Conservation (phyloP, 2,797 vertebrate species). For the Chlorospingus semifuscus region DNA sequence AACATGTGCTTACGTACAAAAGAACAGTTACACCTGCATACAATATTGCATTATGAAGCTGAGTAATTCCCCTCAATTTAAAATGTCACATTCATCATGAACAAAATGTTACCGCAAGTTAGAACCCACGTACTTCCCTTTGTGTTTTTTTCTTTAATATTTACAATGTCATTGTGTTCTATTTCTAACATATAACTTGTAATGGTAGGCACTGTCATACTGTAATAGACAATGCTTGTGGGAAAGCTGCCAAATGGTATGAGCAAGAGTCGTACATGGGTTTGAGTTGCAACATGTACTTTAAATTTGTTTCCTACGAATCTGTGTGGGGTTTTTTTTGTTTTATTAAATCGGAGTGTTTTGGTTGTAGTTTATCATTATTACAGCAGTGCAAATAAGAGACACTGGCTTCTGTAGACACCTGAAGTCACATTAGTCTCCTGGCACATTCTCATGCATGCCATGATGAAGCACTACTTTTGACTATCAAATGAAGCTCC, state of each 20-base stretch:
- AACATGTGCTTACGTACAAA: constrained; percentile 2
- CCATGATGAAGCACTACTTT: background rate
- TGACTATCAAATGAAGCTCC: background rate
- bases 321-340: background rate
- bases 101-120: constrained; percentile 10
- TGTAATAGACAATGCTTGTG: background rate
- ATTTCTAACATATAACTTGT: constrained; percentile 2
- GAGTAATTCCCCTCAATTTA: constrained; percentile 25
- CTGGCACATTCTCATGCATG: background rate
- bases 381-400: background rate
- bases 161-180: constrained; percentile 44
- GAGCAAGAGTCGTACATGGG: background rate
- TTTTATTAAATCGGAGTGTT: background rate
- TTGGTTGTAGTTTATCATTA: background rate
- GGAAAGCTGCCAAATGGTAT: background rate
- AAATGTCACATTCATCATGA: constrained; percentile 5
- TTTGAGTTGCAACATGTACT: background rate
- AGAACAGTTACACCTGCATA: constrained; percentile 32
- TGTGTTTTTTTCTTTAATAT: background rate
- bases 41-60: constrained; percentile 27
- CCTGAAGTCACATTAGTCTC: background rate
- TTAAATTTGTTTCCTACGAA: background rate
- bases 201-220: background rate
- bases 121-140: constrained; percentile 11
- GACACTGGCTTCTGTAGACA: background rate